A percentile compares a stretch with the other conserved stretches of the same genome.
Conservation (phyloP, 2,888 invertebrate genomes). For the Callyntrura guangdongensis region DNA sequence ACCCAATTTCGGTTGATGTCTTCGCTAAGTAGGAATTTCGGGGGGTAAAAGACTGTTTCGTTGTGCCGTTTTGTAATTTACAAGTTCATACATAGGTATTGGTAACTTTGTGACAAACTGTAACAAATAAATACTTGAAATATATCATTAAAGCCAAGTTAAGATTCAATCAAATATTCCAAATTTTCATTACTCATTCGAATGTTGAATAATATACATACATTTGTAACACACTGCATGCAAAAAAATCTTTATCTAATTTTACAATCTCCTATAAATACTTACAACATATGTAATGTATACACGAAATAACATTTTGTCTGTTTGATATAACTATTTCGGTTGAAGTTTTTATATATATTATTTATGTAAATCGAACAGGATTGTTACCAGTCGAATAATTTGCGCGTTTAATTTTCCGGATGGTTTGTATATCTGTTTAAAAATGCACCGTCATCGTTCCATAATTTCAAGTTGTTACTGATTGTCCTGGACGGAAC, state of each 20-base stretch:
- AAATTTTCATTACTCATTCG: no score
- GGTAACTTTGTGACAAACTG: constrained; percentile 37
- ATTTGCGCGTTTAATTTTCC: constrained; percentile 35
- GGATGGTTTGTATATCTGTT: constrained; percentile 15
- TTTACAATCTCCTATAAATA: no score
- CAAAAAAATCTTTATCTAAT: background rate
- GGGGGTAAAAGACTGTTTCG: constrained; percentile 38
- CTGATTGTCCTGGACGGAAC: constrained; percentile 70
- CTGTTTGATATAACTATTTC: no score
- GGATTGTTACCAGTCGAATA: background rate
- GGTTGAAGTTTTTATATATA: no score
- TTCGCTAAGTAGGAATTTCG: no score
- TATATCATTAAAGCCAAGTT: constrained; percentile 20
- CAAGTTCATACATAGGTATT: background rate
- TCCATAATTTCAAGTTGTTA: constrained; percentile 28
- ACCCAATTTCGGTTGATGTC: background rate
- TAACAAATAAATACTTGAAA: background rate
- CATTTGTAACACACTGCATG: background rate
- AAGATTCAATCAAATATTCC: constrained; percentile 56
- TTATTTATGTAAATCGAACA: no score
- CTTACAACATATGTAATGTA: no score
- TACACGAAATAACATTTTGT: no score
- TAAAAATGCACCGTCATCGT: background rate
- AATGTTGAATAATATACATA: background rate
- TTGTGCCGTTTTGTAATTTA: constrained; percentile 15